Base-by-base conservation (phyloP, 2,113 vertebrate species). In the Apeltes quadracus region DNA sequence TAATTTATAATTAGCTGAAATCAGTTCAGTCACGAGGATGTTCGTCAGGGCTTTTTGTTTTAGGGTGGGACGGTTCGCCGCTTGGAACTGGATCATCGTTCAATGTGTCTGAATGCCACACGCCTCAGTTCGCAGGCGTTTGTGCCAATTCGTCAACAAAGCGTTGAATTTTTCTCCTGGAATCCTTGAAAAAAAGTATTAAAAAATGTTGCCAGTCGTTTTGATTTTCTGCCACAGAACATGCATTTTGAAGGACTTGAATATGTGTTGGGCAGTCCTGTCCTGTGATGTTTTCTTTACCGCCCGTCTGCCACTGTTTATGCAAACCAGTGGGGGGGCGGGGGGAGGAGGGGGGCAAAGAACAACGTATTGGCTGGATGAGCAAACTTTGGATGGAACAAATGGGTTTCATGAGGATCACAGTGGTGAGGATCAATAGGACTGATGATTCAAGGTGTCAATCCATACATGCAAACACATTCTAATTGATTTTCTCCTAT, bases 1-100 rank as follows among this genome's bases (percentile, higher is more conserved):
- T 97, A 95, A 97, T 97, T 97, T 96, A 97, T 97, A 97, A 96
- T 96, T 95, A 87, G 87, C 81, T 61, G 70, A 75, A 90, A 83
- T 90, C 87, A 80, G 78, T 74, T 87, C 85, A 85, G 84, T 88
- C 84, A 67, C 66, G 65, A 71, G 77, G 72, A 84, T 79, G 82
- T 86, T 88, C 83, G 82, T 85, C 81, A 71, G 64, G 72, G 75
- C 39, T 79, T 81, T 90, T 87, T 89, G 78, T 88, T 88, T 89
- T 74, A 82, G 73, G 56, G 54, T 58, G 54, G 63, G 38, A 50
- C 32, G 50, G 79, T 54, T 61, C 32, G 56, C 57, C 29, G 73
- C 67, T 53, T 62, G 69, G 44, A 46, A 57, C 43, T 39, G 44
- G 68, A 78, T 77, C 78, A 38, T 82, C 58, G 72, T 4, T 78